Conservation (phyloP, 2,797 vertebrate genomes). For the Cossypha niveicapilla region DNA sequence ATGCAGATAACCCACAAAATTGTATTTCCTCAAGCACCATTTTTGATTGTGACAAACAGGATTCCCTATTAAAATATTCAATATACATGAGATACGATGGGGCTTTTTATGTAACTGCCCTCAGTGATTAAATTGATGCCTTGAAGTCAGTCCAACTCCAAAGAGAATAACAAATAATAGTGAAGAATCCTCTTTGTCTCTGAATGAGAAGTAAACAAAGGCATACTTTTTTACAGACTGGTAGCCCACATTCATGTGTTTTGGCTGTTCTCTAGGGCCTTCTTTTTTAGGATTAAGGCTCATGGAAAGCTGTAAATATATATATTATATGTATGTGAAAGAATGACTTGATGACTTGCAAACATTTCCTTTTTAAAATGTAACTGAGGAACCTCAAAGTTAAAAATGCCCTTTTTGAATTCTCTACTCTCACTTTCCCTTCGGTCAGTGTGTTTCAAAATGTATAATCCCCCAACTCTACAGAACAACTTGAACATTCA, state of each 20-base stretch:
- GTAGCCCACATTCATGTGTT: not conserved
- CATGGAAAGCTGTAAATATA: not conserved
- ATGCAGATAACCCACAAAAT: not conserved
- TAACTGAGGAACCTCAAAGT: not conserved
- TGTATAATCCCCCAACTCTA: not conserved
- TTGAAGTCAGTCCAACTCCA: not conserved
- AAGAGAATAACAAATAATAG: not conserved
- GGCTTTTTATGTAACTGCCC: not conserved
- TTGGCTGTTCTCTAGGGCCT: not conserved
- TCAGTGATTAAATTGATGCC: not conserved
- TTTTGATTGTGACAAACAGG: not conserved
- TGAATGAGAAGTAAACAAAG: constrained; percentile 13
- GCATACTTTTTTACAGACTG: not conserved
- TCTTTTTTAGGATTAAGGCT: not conserved
- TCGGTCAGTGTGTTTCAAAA: not conserved
- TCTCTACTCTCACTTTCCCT: not conserved
- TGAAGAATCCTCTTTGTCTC: not conserved
- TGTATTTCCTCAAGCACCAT: constrained; percentile 47
- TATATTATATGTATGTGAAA: not conserved
- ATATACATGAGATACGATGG: not conserved
- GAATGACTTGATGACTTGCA: not conserved
- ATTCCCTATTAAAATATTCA: not conserved
- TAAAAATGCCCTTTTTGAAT: not conserved
- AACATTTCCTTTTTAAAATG: not conserved
- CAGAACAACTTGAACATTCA: not conserved